Base-by-base conservation (phyloP, 2,113 vertebrate species). In the Oxygymnocypris stewartii region DNA sequence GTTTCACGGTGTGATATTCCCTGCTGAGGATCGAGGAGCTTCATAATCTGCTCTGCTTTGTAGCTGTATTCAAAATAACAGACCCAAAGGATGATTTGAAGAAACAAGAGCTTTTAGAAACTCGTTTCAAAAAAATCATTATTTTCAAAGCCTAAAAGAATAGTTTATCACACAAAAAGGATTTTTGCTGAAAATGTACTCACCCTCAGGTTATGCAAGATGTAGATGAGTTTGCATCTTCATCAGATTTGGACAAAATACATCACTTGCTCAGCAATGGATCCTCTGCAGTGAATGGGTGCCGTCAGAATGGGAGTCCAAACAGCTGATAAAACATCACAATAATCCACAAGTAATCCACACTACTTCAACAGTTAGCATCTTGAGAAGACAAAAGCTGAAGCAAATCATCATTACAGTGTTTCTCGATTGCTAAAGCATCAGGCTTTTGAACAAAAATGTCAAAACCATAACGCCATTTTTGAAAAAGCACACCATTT, bases 81-180 rank as follows among this genome's bases (percentile, higher is more conserved):
- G 28, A 78, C 18, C 6, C 79, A 75, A 35, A 37, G 35, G 59
- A 81, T 82, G 49, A 44, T 75, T 47, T 57, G 76, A 37, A 69
- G 44, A 25, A 40, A 73, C 35, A 35, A 67, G 54, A 59, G 16
- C 20, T 65, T 65, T 5, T 1, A 23, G 14, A 69, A 69, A 69
- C 28, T 69, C 28, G 28, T 18, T 69, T 69, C 5, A 35, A 14
- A 37, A 69, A 69, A 7, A 35, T 35, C 28, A 73, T 40, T 61
- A 1, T 61, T 61, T n/a, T n/a, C 2, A 8, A 59, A 10, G 57
- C 23, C 8, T 61, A 23, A 59, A 59, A 8, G 54, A 59, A 23
- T 9, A 59, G 2, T 23, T 59, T 8, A 59, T 0, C 14, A 51
- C 16, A 14, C 2, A 37, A 47, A 47, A 47, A 10, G 18, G 2